Base-by-base conservation (phyloP, 2,113 vertebrate genomes). In the Physeter macrocephalus region DNA sequence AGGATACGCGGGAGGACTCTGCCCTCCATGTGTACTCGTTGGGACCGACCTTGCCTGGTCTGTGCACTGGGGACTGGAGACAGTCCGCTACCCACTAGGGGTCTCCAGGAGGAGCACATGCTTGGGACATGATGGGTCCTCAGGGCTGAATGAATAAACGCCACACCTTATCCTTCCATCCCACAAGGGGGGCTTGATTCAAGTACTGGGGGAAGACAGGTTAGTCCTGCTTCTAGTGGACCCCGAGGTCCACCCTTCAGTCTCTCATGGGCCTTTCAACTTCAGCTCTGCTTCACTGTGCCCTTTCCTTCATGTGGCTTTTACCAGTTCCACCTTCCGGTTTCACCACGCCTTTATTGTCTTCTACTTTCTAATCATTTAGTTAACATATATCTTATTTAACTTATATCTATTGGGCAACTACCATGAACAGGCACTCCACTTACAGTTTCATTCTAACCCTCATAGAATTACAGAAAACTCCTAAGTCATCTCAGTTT, bases 391-490 rank as follows among this genome's bases (percentile, higher is more conserved):
- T 39, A 78, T 29, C 23, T 80, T 77, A 52, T 31, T 71, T 94
- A 52, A 83, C 13, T 67, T 72, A 25, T 23, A 87, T 67, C 59
- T 78, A 61, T 14, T 71, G 27, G 71, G 36, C 23, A 89, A 66
- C 4, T 54, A 57, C 64, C 92, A 31, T 29, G 31, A 59, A 34
- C 11, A 62, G 21, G 12, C 36, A 64, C 25, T 84, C 23, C 52
- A 72, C 21, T 54, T 83, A 69, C 34, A 43, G 43, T 57, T 94
- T 92, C 62, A 85, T 88, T 54, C 77, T 88, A 77, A 88, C 25
- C 20, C 4, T 61, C 31, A 34, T 6, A 74, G 75, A 74, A 43
- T 36, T 66, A 61, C 23, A 29, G 39, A 27, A 90, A 85, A 85
- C 29, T 72, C 12, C 61, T 34, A 64, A 52, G 10, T 77, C 41